Percentiles rank a stretch among this genome's conserved stretches.
These are phyloP conservation scores for Hylaeus volcanicus DNA, from an alignment of 1,140 invertebrate species.

Conservation along the genomic window DNA sequence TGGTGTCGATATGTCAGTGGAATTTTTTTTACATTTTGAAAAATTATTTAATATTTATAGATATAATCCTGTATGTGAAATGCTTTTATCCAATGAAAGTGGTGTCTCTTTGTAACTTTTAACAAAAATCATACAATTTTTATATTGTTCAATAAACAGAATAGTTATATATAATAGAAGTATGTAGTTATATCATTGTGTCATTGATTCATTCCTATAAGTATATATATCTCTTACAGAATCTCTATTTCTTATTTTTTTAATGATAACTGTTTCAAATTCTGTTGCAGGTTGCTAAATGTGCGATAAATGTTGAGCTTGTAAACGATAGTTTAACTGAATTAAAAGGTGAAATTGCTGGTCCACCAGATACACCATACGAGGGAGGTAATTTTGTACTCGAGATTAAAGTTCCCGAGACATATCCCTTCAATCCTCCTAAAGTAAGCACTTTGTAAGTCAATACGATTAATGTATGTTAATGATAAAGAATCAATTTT, in stretches of 20 bases:
- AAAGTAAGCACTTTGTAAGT: constrained; percentile 85
- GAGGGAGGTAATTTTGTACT: constrained; percentile 96
- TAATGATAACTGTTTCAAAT: constrained; percentile 23
- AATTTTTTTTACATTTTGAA: constrained; percentile 42
- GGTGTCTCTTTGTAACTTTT: constrained; percentile 24
- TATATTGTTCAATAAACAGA: constrained; percentile 3
- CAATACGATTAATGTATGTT: constrained; percentile 38
- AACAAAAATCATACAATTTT: background rate
- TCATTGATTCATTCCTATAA: constrained; percentile 33
- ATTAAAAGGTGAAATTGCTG: constrained; percentile 93
- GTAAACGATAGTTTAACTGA: constrained; percentile 95
- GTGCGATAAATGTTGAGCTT: constrained; percentile 95
- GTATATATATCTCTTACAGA: background rate
- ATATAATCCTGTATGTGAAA: background rate
- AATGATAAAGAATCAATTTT: constrained; percentile 21
- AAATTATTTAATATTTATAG: constrained; percentile 4
- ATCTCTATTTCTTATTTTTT: background rate
- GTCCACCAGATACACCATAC: constrained; percentile 97
- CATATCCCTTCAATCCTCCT: constrained; percentile 99
- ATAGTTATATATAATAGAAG: constrained; percentile 18
- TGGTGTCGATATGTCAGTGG: constrained; percentile 59
- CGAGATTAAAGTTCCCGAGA: constrained; percentile 99
- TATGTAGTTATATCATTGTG: background rate
- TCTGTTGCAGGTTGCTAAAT: constrained; percentile 89
- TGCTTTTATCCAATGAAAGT: background rate